A percentile compares a stretch with the other conserved stretches of the same genome.
Conservation (phyloP, 1,140 invertebrate genomes). For the Aphaenogaster rudis region DNA sequence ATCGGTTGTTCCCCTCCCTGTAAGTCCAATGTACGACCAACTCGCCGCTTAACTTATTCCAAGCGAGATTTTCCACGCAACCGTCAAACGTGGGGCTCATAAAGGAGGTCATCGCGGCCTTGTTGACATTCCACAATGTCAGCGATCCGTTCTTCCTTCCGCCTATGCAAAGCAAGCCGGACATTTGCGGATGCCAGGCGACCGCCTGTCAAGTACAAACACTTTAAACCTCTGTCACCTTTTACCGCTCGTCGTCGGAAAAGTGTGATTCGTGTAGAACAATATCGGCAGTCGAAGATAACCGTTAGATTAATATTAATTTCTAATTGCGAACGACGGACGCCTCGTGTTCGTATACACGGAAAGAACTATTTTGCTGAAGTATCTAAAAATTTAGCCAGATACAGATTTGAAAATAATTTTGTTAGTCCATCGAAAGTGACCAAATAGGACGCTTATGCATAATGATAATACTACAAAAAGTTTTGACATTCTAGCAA, state of each 20-base stretch:
- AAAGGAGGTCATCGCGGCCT: conserved; percentile 53
- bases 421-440: too few relatives aligned
- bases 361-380: too few relatives aligned
- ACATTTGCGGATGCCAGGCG: conserved; percentile 80
- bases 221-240: neutral
- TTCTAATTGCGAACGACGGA: neutral
- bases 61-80: conserved; percentile 73
- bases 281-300: neutral
- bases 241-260: neutral
- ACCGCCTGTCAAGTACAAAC: conserved; percentile 68
- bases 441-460: too few relatives aligned
- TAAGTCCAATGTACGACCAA: conserved; percentile 81
- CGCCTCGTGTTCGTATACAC: too few relatives aligned
- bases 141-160: conserved; percentile 73
- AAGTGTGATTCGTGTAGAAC: neutral
- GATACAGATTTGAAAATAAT: too few relatives aligned
- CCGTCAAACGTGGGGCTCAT: conserved; percentile 69
- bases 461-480: too few relatives aligned
- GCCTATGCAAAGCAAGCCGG: conserved; percentile 76
- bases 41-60: conserved; percentile 81
- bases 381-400: too few relatives aligned
- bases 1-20: conserved; percentile 28
- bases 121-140: conserved; percentile 78
- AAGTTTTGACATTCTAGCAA: too few relatives aligned
- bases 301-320: neutral